Evolutionary conservation across 2,797 vertebrate genomes (phyloP), one percentile per base, ranked within the genome.

Genomic region (Scolopax rusticola): DNA sequence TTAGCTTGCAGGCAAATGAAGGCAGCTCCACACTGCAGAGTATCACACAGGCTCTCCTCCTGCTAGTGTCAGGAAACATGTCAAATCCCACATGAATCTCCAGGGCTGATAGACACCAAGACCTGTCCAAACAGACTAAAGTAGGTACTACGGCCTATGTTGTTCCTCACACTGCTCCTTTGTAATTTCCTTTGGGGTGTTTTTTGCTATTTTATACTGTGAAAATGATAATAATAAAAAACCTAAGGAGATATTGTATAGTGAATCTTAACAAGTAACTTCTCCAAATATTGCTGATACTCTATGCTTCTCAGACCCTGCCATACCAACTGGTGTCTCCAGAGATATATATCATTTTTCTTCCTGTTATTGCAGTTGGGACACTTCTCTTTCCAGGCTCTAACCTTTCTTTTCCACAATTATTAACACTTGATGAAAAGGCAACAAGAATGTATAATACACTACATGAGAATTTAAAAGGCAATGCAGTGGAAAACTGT

Each of bases 401-500:
- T 40, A 91, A 76, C 15, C 28, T 92, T 84, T 79, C 43, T 77
- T 89, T 94, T 93, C 25, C 45, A 65, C 43, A 33, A 77, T 81
- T 93, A 92, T 84, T 93, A 97, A 79, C 61, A 92, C 65, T 80
- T 94, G 89, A 95, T 89, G 64, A 87, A 97, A 95, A 93, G 92
- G 79, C 87, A 95, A 84, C 50, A 89, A 50, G 74, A 89, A 94
- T 12, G 28, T 43, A 33, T 45, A 77, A 79, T 30, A 76, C 30
- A 50, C 61, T 87, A 94, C 84, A 71, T 60, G 38, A 75, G 70
- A 91, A 61, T 88, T 67, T 80, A 77, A 78, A 93, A 91, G 50
- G 79, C 85, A 94, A 82, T 60, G 75, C 77, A 56, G 84, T 84
- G 76, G 87, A 95, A 97, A 95, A 89, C 78, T 23, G 64, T 69